Conservation (phyloP, 1,140 invertebrate species). For the Anoplophora glabripennis region DNA sequence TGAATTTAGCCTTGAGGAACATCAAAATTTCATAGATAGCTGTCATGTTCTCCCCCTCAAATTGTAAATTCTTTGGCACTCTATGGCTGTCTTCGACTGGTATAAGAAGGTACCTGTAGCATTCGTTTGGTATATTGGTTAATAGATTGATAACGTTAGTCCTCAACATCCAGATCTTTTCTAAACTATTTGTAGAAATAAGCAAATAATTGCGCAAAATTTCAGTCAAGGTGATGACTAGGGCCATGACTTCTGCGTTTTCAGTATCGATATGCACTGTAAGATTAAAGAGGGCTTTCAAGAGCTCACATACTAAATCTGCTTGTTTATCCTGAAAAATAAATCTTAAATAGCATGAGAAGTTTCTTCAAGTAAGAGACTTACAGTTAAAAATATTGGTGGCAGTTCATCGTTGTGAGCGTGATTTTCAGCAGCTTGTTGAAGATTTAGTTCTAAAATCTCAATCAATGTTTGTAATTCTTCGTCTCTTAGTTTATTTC, state of each 20-base stretch:
- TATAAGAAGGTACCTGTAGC: slow-evolving; percentile 48
- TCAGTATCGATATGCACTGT: slow-evolving; percentile 57
- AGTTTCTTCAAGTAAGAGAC: slow-evolving; percentile 7
- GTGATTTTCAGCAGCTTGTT: slow-evolving; percentile 45
- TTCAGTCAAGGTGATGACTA: slow-evolving; percentile 68
- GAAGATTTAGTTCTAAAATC: slow-evolving; percentile 71
- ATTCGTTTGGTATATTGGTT: slow-evolving; percentile 53
- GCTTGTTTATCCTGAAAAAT: slow-evolving; percentile 62
- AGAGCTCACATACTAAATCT: slow-evolving; percentile 74
- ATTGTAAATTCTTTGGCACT: slow-evolving; percentile 52
- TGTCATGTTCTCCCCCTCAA: slow-evolving; percentile 47
- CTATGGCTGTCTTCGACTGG: slow-evolving; percentile 34
- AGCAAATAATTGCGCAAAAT: slow-evolving; percentile 72
- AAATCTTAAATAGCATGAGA: slow-evolving; percentile 19
- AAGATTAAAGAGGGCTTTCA: slow-evolving; percentile 89
- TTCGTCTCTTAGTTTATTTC: slow-evolving; percentile 69
- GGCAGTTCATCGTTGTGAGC: slow-evolving; percentile 17
- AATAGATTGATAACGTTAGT: slow-evolving; percentile 67
- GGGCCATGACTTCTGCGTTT: slow-evolving; percentile 68
- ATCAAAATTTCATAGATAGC: slow-evolving; percentile 44
- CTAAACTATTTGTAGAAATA: slow-evolving; percentile 56
- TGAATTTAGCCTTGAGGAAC: slow-evolving; percentile 43
- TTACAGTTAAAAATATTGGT: slow-evolving; percentile 26
- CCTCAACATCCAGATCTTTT: slow-evolving; percentile 67
- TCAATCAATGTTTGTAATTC: slow-evolving; percentile 73